phyloP scores from a whole-genome alignment of 2,113 vertebrate species.

The Gallinago paraguaiae region DNA sequence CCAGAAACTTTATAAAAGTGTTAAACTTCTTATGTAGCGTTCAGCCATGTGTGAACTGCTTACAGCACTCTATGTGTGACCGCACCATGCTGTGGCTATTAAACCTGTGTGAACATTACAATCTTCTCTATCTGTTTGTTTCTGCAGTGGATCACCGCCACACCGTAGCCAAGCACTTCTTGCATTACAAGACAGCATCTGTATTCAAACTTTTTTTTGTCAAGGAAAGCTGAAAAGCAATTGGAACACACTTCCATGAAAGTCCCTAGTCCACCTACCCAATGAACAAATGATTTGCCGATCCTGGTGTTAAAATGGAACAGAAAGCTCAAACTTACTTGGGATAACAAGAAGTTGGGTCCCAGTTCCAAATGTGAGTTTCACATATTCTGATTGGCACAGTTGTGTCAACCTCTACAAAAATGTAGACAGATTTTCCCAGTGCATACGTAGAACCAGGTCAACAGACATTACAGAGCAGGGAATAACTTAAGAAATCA shows the following conservation, averaged over 20 bases:
- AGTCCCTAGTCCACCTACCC: neutral
- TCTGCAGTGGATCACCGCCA: neutral
- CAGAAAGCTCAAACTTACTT: slow-evolving; percentile 19
- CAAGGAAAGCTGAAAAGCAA: neutral
- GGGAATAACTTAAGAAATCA: neutral
- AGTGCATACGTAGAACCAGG: neutral
- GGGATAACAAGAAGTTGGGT: slow-evolving; percentile 49
- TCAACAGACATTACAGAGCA: neutral
- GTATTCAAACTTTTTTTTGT: neutral
- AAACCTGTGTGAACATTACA: neutral
- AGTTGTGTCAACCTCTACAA: slow-evolving; percentile 44
- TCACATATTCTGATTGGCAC: neutral
- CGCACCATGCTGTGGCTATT: neutral
- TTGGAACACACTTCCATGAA: neutral
- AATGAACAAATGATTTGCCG: neutral
- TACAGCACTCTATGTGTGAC: neutral
- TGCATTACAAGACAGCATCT: neutral
- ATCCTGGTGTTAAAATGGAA: neutral
- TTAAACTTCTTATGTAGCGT: neutral
- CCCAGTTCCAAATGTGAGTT: slow-evolving; percentile 58
- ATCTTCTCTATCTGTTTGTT: neutral
- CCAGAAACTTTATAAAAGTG: neutral
- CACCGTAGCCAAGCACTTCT: neutral
- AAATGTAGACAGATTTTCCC: neutral
- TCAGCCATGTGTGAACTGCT: neutral